A percentile compares a stretch with the other conserved stretches of the same genome.
phyloP scores from a whole-genome alignment of 2,113 vertebrate species.

The Beaufortia kweichowensis region DNA sequence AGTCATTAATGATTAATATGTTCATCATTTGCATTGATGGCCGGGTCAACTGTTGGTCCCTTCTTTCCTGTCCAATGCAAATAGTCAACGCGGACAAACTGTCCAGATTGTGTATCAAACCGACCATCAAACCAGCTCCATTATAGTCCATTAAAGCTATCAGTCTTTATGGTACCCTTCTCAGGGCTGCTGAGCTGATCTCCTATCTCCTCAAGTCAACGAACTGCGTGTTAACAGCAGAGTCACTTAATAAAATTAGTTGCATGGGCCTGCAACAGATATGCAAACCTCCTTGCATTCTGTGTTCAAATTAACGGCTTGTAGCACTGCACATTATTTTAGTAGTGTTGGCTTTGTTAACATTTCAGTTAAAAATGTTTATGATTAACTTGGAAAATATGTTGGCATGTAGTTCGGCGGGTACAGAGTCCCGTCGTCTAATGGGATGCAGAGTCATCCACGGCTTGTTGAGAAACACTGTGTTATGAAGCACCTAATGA shows the following conservation, averaged over 20 bases:
- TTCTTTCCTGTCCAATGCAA: constrained; percentile 18
- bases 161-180: constrained; percentile 28
- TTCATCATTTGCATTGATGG: constrained; percentile 1
- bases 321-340: constrained; percentile 27
- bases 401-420: constrained; percentile 17
- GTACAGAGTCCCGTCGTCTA: constrained; percentile 36
- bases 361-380: constrained; percentile 35
- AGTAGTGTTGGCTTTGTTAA: constrained; percentile 35
- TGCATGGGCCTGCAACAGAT: constrained; percentile 26
- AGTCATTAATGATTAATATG: constrained; percentile 41
- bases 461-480: constrained; percentile 25
- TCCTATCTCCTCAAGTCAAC: constrained; percentile 41
- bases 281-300: constrained; percentile 38
- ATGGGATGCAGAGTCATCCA: constrained; percentile 36
- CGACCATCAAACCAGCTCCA: constrained; percentile 2
- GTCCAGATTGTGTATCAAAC: constrained; percentile 42
- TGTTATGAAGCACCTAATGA: not conserved
- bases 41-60: not conserved
- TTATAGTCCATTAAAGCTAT: constrained; percentile 29
- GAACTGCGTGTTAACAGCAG: constrained; percentile 15
- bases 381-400: constrained; percentile 40
- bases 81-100: constrained; percentile 28
- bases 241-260: constrained; percentile 38
- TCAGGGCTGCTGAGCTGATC: constrained; percentile 36
- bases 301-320: constrained; percentile 17